Conservation (phyloP, 2,113 vertebrate genomes). For the Gymnocephalus cernua region DNA sequence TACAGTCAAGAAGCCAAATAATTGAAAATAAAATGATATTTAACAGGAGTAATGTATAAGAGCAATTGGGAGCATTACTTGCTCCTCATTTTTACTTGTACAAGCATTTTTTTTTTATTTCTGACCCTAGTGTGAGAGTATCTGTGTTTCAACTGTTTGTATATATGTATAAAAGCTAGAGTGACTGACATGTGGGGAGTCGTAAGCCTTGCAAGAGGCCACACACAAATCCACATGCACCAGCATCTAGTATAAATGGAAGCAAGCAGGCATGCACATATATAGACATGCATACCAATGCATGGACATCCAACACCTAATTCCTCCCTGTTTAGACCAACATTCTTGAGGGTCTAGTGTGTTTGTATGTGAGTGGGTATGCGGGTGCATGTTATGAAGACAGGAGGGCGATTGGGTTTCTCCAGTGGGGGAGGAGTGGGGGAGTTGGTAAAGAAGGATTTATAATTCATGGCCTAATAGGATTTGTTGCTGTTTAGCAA, state of each 20-base stretch:
- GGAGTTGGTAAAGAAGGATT: slow-evolving; percentile 84
- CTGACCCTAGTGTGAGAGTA: neutral
- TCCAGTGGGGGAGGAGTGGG: slow-evolving; percentile 76
- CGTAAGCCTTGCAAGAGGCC: slow-evolving; percentile 2
- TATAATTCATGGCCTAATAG: slow-evolving; percentile 90
- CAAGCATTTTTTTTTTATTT: neutral
- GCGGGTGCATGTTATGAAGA: slow-evolving; percentile 26
- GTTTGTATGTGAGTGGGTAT: slow-evolving; percentile 31
- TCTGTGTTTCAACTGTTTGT: neutral
- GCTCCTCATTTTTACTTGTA: neutral
- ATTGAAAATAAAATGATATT: neutral
- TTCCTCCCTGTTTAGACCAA: slow-evolving; percentile 10
- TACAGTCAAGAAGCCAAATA: neutral
- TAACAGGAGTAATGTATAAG: neutral
- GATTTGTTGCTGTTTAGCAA: slow-evolving; percentile 90
- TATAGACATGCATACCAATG: neutral
- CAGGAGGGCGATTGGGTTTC: slow-evolving; percentile 59
- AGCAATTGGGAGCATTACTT: neutral
- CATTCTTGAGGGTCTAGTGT: slow-evolving; percentile 32
- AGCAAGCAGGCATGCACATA: slow-evolving; percentile 1
- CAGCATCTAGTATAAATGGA: neutral
- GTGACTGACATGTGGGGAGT: neutral
- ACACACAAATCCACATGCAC: slow-evolving; percentile 21
- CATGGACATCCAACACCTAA: neutral
- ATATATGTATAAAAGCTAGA: slow-evolving; percentile 2